Evolutionary conservation across 2,113 vertebrate species (phyloP).

Genomic region (Colinus virginianus): DNA sequence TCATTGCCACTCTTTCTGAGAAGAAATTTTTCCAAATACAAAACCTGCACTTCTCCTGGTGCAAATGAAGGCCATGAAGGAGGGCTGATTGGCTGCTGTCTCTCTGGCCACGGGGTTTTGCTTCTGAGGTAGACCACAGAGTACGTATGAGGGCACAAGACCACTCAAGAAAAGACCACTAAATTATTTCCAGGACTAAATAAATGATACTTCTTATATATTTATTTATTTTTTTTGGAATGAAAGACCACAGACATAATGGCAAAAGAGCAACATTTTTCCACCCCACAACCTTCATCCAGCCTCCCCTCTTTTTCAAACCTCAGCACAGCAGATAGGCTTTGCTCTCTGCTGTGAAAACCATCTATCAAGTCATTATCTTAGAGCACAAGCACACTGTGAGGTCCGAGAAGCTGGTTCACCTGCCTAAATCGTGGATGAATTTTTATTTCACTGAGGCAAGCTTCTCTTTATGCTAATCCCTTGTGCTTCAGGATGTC

Average conservation of each 20-base stretch:
- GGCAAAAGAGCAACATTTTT: neutral
- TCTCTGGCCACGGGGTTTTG: neutral
- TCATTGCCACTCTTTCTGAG: too few species aligned
- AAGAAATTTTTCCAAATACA: too few species aligned
- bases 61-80: neutral
- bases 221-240: neutral
- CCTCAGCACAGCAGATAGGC: neutral
- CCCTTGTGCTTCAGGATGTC: conserved; percentile 13
- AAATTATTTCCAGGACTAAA: neutral
- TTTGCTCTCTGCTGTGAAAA: neutral
- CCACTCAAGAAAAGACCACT: neutral
- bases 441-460: conserved; percentile 2
- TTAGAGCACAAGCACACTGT: accelerated
- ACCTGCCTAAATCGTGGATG: neutral
- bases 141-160: accelerated
- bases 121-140: neutral
- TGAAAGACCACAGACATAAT: neutral
- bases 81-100: neutral
- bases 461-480: conserved; percentile 46
- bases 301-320: neutral
- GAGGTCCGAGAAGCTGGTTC: neutral
- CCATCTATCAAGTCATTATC: neutral
- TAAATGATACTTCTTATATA: neutral
- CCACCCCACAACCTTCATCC: neutral
- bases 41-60: too few species aligned